Conservation (phyloP, 1,140 invertebrate genomes). For the Anadara kagoshimensis region DNA sequence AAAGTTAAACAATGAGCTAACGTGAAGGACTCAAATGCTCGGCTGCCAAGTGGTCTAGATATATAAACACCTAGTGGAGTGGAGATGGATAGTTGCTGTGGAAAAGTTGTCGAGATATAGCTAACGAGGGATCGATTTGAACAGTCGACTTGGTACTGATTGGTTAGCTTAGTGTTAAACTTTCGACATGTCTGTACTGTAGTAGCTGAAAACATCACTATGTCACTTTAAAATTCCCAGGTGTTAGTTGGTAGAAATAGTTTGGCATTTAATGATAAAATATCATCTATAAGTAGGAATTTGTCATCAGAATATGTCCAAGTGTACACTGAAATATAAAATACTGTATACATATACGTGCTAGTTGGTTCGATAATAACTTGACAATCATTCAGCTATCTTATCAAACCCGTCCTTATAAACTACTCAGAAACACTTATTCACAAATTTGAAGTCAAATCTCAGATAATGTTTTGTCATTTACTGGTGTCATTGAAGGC, state of each 20-base stretch:
- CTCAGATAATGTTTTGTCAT: constrained; percentile 35
- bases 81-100: no score
- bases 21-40: no score
- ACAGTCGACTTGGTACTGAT: no score
- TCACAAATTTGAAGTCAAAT: constrained; percentile 33
- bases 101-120: no score
- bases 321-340: constrained; percentile 10
- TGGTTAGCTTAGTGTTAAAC: no score
- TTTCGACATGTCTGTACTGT: no score
- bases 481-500: constrained; percentile 22
- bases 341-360: constrained; percentile 28
- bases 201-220: no score
- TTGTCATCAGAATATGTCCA: constrained; percentile 31
- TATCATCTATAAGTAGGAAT: constrained; percentile 32
- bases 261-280: constrained; percentile 33
- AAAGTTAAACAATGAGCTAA: no score
- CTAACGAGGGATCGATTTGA: no score
- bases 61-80: no score
- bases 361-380: constrained; percentile 21
- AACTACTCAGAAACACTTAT: constrained; percentile 1
- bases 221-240: no score
- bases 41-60: no score
- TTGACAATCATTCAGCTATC: neutral
- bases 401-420: constrained; percentile 3
- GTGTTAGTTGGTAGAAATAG: constrained; percentile 13